These are phyloP conservation scores for Chloropsis hardwickii DNA, from an alignment of 2,113 vertebrate species.

Conservation along the genomic window DNA sequence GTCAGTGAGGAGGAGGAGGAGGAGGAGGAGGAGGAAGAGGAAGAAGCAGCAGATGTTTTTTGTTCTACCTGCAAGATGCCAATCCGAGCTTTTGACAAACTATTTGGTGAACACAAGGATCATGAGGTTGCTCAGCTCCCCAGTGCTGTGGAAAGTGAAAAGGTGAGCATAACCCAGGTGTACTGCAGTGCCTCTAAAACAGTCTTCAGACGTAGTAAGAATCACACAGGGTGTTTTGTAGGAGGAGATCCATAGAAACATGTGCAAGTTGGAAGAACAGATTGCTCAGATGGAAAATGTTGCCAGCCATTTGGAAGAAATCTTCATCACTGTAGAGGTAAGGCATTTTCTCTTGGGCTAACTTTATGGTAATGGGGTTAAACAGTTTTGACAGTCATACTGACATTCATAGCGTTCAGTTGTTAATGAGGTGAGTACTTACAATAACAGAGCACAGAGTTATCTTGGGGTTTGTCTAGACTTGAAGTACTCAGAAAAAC, in stretches of 20 bases:
- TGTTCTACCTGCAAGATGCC: constrained; percentile 76
- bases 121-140: constrained; percentile 72
- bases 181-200: not conserved
- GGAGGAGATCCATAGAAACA: constrained; percentile 77
- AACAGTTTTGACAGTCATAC: not conserved
- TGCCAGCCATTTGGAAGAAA: constrained; percentile 91
- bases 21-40: constrained; percentile 35
- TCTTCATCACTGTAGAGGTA: constrained; percentile 96
- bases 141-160: constrained; percentile 69
- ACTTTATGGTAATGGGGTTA: not conserved
- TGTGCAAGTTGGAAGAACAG: constrained; percentile 81
- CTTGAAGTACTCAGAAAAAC: not conserved
- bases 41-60: constrained; percentile 64
- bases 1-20: constrained; percentile 61
- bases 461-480: not conserved
- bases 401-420: not conserved
- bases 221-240: constrained; percentile 46
- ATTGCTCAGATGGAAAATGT: constrained; percentile 91
- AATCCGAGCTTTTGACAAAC: constrained; percentile 62
- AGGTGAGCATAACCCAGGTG: constrained; percentile 61
- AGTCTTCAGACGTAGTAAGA: not conserved
- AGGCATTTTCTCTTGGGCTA: not conserved
- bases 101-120: constrained; percentile 61
- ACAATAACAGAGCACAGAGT: not conserved
- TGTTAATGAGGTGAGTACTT: not conserved